A percentile compares a stretch with the other conserved stretches of the same genome.
Conservation (phyloP, 2,113 vertebrate genomes). For the Gavialis gangeticus region DNA sequence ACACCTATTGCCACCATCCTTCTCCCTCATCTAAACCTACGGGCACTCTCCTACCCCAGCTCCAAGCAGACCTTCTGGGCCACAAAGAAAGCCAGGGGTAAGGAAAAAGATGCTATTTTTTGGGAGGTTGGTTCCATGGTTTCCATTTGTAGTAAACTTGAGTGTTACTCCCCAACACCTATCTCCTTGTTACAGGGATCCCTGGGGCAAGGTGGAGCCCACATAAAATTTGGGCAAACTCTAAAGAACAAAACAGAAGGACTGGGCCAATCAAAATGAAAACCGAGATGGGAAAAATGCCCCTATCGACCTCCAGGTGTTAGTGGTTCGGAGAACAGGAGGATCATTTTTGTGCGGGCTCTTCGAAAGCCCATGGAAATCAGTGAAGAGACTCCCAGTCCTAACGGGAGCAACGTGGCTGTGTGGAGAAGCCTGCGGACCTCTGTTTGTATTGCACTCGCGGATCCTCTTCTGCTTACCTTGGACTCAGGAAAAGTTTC, state of each 20-base stretch:
- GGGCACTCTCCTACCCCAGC: not conserved
- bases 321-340: not conserved
- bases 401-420: not conserved
- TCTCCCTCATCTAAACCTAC: not conserved
- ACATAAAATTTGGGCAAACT: not conserved
- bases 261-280: not conserved
- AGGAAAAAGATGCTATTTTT: not conserved
- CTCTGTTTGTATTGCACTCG: too few species aligned
- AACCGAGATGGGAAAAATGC: not conserved
- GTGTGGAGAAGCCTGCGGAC: not conserved
- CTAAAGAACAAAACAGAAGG: not conserved
- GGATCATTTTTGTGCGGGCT: not conserved
- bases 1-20: not conserved
- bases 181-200: not conserved
- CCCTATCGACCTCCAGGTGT: not conserved
- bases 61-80: not conserved
- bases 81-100: not conserved
- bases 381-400: not conserved
- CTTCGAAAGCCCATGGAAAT: not conserved
- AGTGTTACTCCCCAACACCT: not conserved
- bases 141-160: not conserved
- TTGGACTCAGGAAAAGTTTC: constrained; percentile 93
- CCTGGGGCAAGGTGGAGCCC: not conserved
- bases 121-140: not conserved
- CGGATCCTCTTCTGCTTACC: constrained; percentile 74